Evolutionary conservation across 2,113 vertebrate species (phyloP).

Genomic region (Apaloderma vittatum): DNA sequence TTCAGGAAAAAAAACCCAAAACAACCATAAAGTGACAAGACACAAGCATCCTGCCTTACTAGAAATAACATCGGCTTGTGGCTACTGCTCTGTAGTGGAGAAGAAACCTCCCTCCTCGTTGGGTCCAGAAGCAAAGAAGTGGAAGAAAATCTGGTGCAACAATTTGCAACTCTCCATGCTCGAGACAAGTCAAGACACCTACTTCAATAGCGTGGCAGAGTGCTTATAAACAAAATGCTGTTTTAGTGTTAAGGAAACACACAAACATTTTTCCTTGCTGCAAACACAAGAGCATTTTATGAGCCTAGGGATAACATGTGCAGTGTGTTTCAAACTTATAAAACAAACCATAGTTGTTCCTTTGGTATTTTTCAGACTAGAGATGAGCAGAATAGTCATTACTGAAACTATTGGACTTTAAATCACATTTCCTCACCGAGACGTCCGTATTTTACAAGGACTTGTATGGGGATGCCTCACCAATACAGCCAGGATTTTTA

Average conservation of each 20-base stretch:
- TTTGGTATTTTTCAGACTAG: background rate
- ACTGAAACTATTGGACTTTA: background rate
- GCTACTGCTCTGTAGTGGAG: background rate
- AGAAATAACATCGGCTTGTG: background rate
- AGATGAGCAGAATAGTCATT: background rate
- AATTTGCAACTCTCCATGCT: background rate
- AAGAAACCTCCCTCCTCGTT: background rate
- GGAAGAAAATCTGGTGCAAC: background rate
- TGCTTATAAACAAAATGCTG: background rate
- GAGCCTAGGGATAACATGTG: background rate
- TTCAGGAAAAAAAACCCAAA: no score
- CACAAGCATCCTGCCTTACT: background rate
- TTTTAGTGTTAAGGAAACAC: background rate
- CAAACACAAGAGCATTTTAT: no score
- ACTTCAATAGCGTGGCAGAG: background rate
- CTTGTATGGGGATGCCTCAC: background rate
- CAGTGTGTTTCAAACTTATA: background rate
- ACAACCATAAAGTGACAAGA: no score
- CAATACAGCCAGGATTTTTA: background rate
- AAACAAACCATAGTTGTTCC: background rate
- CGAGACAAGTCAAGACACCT: background rate
- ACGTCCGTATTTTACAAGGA: accelerated
- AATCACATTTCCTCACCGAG: background rate
- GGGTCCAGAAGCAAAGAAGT: background rate
- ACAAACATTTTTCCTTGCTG: background rate